Conservation (phyloP, 2,888 invertebrate genomes). For the Leptinotarsa haldemani region DNA sequence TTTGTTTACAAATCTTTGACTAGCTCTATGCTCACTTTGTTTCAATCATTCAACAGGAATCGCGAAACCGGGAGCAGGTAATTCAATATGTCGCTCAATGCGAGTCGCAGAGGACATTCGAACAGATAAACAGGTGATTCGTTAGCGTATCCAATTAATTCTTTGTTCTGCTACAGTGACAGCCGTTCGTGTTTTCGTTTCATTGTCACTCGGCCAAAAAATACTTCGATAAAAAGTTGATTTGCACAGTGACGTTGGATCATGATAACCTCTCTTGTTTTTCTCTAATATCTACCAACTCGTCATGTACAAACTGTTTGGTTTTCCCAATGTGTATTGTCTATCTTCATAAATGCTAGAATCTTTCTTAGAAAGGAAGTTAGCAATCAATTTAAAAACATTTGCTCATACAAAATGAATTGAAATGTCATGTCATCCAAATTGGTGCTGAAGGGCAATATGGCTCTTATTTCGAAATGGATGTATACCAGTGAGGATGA, state of each 20-base stretch:
- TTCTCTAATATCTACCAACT: no score
- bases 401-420: no score
- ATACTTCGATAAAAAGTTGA: slow-evolving; percentile 29
- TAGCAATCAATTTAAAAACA: no score
- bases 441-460: no score
- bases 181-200: slow-evolving; percentile 38
- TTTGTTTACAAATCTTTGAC: slow-evolving; percentile 37
- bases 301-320: no score
- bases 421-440: no score
- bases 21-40: slow-evolving; percentile 35
- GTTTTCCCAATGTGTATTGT: no score
- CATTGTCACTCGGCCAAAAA: slow-evolving; percentile 35
- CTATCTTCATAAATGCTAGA: no score
- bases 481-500: no score
- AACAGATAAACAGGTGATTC: slow-evolving; percentile 32
- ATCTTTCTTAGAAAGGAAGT: no score
- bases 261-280: no score
- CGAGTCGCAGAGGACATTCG: slow-evolving; percentile 26
- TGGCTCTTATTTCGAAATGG: no score
- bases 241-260: slow-evolving; percentile 7
- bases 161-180: slow-evolving; percentile 40
- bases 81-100: slow-evolving; percentile 37
- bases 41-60: slow-evolving; percentile 38
- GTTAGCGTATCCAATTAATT: slow-evolving; percentile 44
- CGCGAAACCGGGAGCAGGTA: slow-evolving; percentile 36